These are phyloP conservation scores for Papilio gigon DNA, from an alignment of 2,888 invertebrate species.

Conservation along the genomic window DNA sequence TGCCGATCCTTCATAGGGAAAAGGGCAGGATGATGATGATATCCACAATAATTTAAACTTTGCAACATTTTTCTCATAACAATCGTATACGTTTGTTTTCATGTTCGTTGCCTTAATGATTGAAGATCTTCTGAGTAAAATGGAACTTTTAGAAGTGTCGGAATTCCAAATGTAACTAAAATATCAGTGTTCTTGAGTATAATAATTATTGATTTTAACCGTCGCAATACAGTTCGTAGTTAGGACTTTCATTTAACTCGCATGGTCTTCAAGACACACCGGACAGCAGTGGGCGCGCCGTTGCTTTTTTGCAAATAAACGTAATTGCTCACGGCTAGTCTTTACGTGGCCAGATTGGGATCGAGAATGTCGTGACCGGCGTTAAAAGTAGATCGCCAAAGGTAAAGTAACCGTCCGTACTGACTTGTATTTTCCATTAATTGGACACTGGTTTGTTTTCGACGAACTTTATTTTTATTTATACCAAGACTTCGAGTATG, in stretches of 20 bases:
- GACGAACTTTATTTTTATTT: constrained; percentile 7
- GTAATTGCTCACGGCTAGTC: constrained; percentile 28
- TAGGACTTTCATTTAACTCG: not conserved
- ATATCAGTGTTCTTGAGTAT: not conserved
- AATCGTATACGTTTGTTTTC: too few relatives aligned
- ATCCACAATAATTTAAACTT: not conserved
- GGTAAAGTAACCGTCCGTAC: constrained; percentile 27
- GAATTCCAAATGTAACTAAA: too few relatives aligned
- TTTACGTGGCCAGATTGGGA: constrained; percentile 25
- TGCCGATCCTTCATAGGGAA: too few relatives aligned
- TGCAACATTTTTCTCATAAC: too few relatives aligned
- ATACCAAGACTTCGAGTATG: not conserved
- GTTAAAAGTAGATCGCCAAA: constrained; percentile 36
- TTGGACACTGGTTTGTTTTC: constrained; percentile 37
- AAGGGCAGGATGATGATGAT: too few relatives aligned
- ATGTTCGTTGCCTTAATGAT: too few relatives aligned
- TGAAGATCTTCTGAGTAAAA: too few relatives aligned
- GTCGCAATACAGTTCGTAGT: not conserved
- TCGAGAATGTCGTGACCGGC: constrained; percentile 34
- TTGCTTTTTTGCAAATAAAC: constrained; percentile 33
- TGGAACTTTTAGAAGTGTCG: too few relatives aligned
- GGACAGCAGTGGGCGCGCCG: not conserved
- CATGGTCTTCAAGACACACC: not conserved
- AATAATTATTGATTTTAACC: not conserved
- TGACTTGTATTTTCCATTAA: constrained; percentile 25